Evolutionary conservation across 2,113 vertebrate genomes (phyloP).

Genomic region (Amblyopsis rosae): DNA sequence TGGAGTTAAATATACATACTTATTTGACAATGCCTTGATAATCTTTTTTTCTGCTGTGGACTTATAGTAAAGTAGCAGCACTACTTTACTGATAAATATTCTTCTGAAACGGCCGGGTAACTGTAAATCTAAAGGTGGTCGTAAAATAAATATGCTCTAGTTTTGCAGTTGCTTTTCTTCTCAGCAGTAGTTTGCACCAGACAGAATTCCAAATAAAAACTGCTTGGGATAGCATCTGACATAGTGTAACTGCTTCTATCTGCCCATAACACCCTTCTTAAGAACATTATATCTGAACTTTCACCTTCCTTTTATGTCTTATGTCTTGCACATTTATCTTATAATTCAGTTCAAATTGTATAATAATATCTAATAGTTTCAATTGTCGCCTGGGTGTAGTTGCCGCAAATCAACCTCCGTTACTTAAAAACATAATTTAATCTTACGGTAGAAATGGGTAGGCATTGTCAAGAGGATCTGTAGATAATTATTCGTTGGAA

Average conservation of each 20-base stretch:
- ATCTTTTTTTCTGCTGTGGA: constrained; percentile 28
- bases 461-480: too few species aligned
- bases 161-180: constrained; percentile 60
- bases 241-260: constrained; percentile 21
- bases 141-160: constrained; percentile 68
- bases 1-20: too few species aligned
- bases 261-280: constrained; percentile 17
- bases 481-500: not conserved
- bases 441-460: too few species aligned
- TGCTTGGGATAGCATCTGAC: constrained; percentile 37
- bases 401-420: constrained; percentile 19
- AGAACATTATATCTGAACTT: constrained; percentile 12
- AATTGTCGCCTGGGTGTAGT: constrained; percentile 22
- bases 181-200: constrained; percentile 35
- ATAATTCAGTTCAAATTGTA: constrained; percentile 14
- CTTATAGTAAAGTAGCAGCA: constrained; percentile 21
- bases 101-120: constrained; percentile 33
- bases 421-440: not conserved
- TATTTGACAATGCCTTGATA: not conserved
- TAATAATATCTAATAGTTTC: not conserved
- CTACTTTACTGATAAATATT: constrained; percentile 42
- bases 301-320: not conserved
- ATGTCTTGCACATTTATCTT: constrained; percentile 9
- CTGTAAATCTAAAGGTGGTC: constrained; percentile 55
- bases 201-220: constrained; percentile 53